Base-by-base conservation (phyloP, 2,888 invertebrate species). In the Macaria notata region DNA sequence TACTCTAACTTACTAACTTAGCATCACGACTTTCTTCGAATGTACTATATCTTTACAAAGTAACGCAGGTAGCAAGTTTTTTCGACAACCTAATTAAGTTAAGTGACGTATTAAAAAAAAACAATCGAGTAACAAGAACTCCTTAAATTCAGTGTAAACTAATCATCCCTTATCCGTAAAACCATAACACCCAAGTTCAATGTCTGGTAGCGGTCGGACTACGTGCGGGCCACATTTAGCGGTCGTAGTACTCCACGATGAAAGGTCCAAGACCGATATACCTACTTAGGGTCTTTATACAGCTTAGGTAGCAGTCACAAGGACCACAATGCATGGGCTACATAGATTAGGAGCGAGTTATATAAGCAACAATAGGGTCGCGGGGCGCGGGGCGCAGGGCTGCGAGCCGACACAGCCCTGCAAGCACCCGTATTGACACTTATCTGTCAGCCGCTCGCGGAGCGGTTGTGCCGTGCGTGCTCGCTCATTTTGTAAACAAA, bases 381-480 rank as follows among this genome's bases (percentile, higher is more conserved):
- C 66, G 83, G 79, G 78, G 78, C 65, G 81, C 67, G 75, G 75
- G 65, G 73, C 61, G 76, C 72, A 58, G 77, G 68, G 72, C 64
- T 65, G 73, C 78, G 79, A 83, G 78, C 81, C 85, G 75, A 78
- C 70, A 76, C 81, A 79, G 71, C 69, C 73, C 72, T 70, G 61
- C 63, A 63, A 65, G 67, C 64, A 61, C 62, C 67, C 62, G 68
- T 47, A 73, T 76, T 72, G 73, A 73, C 79, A 83, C 78, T 80
- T 78, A 81, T 73, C 71, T 76, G 76, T 72, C 72, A 77, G 81
- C 82, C 83, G 87, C 85, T 76, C 69, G 75, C 70, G 65, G 79
- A 70, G 83, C 81, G 86, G 87, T 78, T 78, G 86, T 81, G 78
- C 78, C 70, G 76, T 68, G 70, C 57, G 69, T 71, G 54, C 62